Percentiles rank a stretch among this genome's conserved stretches.
phyloP scores from a whole-genome alignment of 2,113 vertebrate species.

The Mesembrinibis cayennensis region DNA sequence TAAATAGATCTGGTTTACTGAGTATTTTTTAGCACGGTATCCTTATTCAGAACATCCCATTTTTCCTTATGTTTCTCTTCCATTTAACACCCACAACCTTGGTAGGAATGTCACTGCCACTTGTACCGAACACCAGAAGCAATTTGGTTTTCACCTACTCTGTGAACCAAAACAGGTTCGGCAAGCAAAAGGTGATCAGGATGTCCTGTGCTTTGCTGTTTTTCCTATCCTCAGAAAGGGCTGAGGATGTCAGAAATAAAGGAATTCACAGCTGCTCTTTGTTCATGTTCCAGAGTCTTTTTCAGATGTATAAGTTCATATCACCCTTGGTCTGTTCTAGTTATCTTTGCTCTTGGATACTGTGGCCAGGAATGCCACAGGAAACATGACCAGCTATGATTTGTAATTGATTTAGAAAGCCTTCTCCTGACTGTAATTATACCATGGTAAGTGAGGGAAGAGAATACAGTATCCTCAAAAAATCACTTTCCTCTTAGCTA shows the following conservation, averaged over 20 bases:
- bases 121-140: background rate
- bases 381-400: background rate
- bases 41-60: background rate
- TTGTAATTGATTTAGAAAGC: background rate
- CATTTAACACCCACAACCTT: background rate
- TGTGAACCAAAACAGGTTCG: background rate
- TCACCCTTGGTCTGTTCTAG: background rate
- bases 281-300: background rate
- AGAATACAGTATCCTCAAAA: background rate
- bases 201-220: background rate
- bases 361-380: background rate
- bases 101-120: background rate
- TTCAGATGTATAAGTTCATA: background rate
- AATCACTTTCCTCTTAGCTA: background rate
- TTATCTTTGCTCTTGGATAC: background rate
- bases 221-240: background rate
- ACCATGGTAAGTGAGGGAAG: background rate
- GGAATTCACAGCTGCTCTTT: background rate
- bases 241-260: background rate
- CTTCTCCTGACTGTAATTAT: background rate
- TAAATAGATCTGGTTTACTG: background rate
- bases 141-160: background rate
- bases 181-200: background rate
- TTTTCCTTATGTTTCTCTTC: background rate
- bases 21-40: background rate